Base-by-base conservation (phyloP, 2,888 invertebrate species). In the Ametastegia equiseti region DNA sequence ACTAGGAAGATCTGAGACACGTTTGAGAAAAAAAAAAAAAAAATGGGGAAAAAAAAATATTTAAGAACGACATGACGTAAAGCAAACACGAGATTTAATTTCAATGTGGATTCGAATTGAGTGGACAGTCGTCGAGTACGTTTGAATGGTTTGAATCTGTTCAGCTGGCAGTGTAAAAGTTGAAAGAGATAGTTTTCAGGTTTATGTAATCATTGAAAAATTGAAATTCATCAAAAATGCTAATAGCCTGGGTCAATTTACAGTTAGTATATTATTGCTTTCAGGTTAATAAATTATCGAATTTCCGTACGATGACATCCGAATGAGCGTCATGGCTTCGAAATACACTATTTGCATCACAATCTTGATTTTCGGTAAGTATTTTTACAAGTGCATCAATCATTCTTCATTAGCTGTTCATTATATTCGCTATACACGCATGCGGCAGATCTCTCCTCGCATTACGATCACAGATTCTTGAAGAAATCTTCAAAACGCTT, bases 251-350 rank as follows among this genome's bases (percentile, higher is more conserved):
- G 39, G 65, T 27, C n/a, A 19, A 36, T 36, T n/a, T 15, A 19
- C 11, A 50, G 7, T 33, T 42, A 11, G 4, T 23, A 19, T 9
- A 50, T 47, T 33, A 19, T 33, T 33, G 1, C 27, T 65, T 89
- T 69, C 88, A 90, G 90, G 85, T 87, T 86, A 82, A 69, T 81
- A 83, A 85, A 83, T 86, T 85, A 81, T 82, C 83, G 85, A 57
- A 81, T 65, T 79, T 82, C 57, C 86, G 82, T 87, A 90, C 87
- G 85, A 90, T 91, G 91, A 89, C 83, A 90, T 86, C 86, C 85
- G 83, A 84, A 81, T 88, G 85, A 88, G 54, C 81, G 79, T 23
- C 83, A 91, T 91, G 91, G 86, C 86, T 84, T 81, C 85, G 83
- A 90, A 87, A 85, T 85, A 88, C 84, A 84, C 88, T 30, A 81